Conservation (phyloP, 1,140 invertebrate genomes). For the Sipha flava region DNA sequence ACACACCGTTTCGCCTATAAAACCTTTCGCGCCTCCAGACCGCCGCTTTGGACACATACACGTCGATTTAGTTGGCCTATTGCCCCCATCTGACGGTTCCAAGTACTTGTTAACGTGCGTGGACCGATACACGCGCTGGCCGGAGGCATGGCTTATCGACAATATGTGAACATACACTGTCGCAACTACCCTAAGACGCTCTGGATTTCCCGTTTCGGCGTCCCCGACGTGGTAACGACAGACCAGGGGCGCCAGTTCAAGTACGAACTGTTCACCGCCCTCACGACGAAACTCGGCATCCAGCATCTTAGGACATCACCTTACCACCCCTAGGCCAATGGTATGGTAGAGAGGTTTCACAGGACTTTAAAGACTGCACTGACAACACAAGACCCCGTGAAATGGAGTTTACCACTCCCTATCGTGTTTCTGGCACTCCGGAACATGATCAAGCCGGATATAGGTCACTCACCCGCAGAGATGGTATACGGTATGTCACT, state of each 20-base stretch:
- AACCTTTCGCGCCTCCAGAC: not conserved
- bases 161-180: conserved; percentile 41
- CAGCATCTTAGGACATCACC: conserved; percentile 40
- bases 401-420: conserved; percentile 36
- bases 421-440: conserved; percentile 36
- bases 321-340: conserved; percentile 44
- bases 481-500: conserved; percentile 42
- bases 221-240: conserved; percentile 42
- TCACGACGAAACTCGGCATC: not conserved
- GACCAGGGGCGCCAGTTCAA: conserved; percentile 45
- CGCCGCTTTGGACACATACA: not conserved
- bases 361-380: conserved; percentile 43
- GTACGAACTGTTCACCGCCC: not conserved
- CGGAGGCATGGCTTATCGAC: not conserved
- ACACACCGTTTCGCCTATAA: not conserved
- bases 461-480: conserved; percentile 39
- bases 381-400: conserved; percentile 30
- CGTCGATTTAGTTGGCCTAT: not conserved
- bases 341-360: conserved; percentile 40
- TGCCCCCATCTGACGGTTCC: not conserved
- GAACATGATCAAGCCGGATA: conserved; percentile 36
- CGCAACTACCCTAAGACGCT: conserved; percentile 37
- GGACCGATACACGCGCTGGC: not conserved
- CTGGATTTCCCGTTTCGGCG: conserved; percentile 44
- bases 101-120: not conserved